Base-by-base conservation (phyloP, 2,113 vertebrate genomes). In the Plecotus auritus region DNA sequence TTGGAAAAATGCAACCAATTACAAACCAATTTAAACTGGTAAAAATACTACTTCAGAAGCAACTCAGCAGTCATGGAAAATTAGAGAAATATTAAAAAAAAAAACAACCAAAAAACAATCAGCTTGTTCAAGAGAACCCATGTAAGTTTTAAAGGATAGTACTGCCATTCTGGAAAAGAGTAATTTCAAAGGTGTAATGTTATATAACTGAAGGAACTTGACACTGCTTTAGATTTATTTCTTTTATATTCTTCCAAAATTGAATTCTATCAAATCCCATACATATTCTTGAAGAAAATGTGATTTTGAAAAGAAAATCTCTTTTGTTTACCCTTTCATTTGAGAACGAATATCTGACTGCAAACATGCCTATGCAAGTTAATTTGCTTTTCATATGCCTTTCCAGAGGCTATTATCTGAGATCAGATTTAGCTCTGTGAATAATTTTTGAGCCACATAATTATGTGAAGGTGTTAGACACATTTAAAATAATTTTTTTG, bases 201-300 rank as follows among this genome's bases (percentile, higher is more conserved):
- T 72, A 2, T 78, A 37, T 51, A 97, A 84, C 56, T 73, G 85
- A 97, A 96, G 83, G 90, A 26, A 69, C 20, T 89, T 67, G 87
- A 82, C 96, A 45, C 0, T 0, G 0, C 32, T 96, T 96, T 73
- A 91, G 40, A 85, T 95, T 94, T 93, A 80, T 93, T 90, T 59
- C 82, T 91, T 93, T 78, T 40, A 40, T 73, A 92, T 94, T 95
- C 61, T 82, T 96, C 16, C 10, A 96, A 94, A 97, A 97, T 54
- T 95, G 40, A 73, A 85, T 94, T 91, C 56, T 80, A 47, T 67
- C 40, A 74, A 93, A 72, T n/a, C 13, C 32, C 20, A 18, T 61
- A 95, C 37, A 78, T 91, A 90, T 45, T 72, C 32, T n/a, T 84
- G 73, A 37, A 94, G 88, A 95, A 96, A 73, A 69, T 51, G n/a